Percentiles rank a stretch among this genome's conserved stretches.
These are phyloP conservation scores for Bufotes viridis DNA, from an alignment of 2,797 vertebrate species.

Conservation along the genomic window DNA sequence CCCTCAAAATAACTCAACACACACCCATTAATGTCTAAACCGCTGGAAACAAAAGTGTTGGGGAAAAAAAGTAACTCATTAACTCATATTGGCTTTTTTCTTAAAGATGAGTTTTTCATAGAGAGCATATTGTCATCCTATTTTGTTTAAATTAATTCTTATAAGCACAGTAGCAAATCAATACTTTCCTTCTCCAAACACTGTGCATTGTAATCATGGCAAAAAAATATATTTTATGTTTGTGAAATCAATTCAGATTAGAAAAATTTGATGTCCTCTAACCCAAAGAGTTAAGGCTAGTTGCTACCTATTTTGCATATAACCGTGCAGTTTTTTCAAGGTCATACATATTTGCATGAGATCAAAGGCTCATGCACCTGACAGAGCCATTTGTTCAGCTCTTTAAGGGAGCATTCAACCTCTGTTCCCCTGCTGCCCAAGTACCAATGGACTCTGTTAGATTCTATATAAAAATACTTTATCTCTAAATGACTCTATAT, in stretches of 20 bases:
- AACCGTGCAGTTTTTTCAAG: neutral
- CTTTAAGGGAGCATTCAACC: too few relatives aligned
- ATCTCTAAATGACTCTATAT: too few relatives aligned
- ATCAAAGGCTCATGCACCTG: too few relatives aligned
- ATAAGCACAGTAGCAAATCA: conserved; percentile 36
- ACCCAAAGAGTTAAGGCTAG: neutral
- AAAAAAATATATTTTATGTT: conserved; percentile 38
- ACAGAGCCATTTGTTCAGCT: too few relatives aligned
- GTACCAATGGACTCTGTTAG: too few relatives aligned
- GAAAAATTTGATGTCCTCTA: conserved; percentile 8
- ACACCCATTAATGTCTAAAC: too few relatives aligned
- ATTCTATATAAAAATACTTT: too few relatives aligned
- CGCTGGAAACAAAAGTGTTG: neutral
- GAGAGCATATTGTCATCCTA: conserved; percentile 38
- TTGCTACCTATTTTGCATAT: neutral
- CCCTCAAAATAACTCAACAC: too few relatives aligned
- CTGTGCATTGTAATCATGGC: conserved; percentile 29
- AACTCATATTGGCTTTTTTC: conserved; percentile 27
- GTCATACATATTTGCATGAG: neutral
- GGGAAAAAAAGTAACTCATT: conserved; percentile 12
- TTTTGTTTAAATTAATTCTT: conserved; percentile 52
- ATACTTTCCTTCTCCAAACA: conserved; percentile 33
- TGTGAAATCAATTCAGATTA: conserved; percentile 25
- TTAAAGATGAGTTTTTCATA: conserved; percentile 46
- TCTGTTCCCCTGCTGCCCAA: too few relatives aligned